phyloP scores from a whole-genome alignment of 2,797 vertebrate species.

The Clarias laeviceps region DNA sequence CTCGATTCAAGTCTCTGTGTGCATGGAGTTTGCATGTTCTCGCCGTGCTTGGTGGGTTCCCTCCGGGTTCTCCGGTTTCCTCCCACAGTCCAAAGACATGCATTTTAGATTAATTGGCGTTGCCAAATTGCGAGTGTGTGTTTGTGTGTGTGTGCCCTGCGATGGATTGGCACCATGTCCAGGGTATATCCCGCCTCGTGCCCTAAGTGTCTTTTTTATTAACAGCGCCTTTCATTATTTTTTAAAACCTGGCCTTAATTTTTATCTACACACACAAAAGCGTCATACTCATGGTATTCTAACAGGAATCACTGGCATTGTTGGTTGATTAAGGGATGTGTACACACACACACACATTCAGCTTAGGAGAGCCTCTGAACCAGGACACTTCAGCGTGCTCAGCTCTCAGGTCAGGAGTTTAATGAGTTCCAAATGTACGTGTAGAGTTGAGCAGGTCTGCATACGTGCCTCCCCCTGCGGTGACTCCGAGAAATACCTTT shows the following conservation, averaged over 20 bases:
- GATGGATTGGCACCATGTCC: no score
- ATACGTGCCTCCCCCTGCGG: constrained; percentile 64
- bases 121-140: no score
- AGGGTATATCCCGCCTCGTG: no score
- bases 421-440: constrained; percentile 71
- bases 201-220: no score
- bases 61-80: no score
- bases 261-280: not conserved
- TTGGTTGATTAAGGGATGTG: not conserved
- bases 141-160: no score
- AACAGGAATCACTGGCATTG: not conserved
- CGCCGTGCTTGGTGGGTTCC: no score
- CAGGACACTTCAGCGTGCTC: constrained; percentile 51
- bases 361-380: constrained; percentile 51
- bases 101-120: no score
- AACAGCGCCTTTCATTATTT: not conserved
- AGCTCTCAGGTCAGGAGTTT: constrained; percentile 65
- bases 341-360: not conserved
- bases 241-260: not conserved
- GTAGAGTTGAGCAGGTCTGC: constrained; percentile 46
- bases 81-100: no score
- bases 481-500: constrained; percentile 55
- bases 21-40: no score
- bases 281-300: not conserved
- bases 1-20: no score